Evolutionary conservation across 1,140 invertebrate genomes (phyloP).

Genomic region (Drusus annulatus): DNA sequence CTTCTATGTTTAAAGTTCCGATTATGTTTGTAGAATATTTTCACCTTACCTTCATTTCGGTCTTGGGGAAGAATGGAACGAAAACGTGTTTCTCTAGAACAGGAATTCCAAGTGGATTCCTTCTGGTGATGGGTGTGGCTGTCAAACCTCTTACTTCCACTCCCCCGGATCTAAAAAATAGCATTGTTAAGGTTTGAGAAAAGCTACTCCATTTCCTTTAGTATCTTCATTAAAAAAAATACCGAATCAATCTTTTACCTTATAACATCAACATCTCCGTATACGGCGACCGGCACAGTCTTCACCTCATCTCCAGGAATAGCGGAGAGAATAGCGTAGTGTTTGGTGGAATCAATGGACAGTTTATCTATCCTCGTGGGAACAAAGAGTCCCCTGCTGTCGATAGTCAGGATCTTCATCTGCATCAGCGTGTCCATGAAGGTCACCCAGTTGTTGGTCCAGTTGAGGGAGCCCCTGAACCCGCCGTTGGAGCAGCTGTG

Average conservation of each 20-base stretch:
- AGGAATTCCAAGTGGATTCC: constrained; percentile 75
- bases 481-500: constrained; percentile 70
- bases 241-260: constrained; percentile 64
- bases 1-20: no score
- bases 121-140: constrained; percentile 83
- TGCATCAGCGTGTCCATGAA: constrained; percentile 96
- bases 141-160: constrained; percentile 88
- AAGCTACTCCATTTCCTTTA: no score
- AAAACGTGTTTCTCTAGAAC: constrained; percentile 85
- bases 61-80: constrained; percentile 75
- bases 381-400: constrained; percentile 83
- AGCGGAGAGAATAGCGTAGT: constrained; percentile 73
- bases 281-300: constrained; percentile 65
- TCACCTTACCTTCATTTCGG: constrained; percentile 61
- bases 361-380: constrained; percentile 89
- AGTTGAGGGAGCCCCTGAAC: constrained; percentile 65
- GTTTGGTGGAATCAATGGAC: constrained; percentile 82
- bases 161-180: constrained; percentile 78
- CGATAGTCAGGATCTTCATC: constrained; percentile 83
- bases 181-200: not conserved
- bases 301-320: constrained; percentile 69
- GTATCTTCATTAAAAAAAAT: no score
- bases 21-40: no score
- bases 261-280: constrained; percentile 66
- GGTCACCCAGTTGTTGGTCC: constrained; percentile 89